Conservation (phyloP, 2,888 invertebrate genomes). For the Sarcophaga variegata region DNA sequence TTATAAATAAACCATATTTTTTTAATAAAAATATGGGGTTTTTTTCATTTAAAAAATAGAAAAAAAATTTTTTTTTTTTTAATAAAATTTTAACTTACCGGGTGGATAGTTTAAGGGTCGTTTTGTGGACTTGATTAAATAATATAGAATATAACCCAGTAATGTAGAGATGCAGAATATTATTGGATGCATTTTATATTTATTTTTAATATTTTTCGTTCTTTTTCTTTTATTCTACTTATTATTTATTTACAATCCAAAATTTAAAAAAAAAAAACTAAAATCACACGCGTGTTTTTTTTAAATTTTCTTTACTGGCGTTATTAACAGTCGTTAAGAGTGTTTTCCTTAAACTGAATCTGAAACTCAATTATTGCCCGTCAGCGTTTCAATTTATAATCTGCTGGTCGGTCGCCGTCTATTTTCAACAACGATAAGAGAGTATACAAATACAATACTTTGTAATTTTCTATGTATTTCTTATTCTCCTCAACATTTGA, state of each 20-base stretch:
- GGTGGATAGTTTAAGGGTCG: constrained; percentile 79
- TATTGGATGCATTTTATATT: constrained; percentile 73
- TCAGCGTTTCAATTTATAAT: constrained; percentile 49
- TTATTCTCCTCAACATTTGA: no score
- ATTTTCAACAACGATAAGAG: constrained; percentile 32
- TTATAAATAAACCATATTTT: background rate
- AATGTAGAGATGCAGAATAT: constrained; percentile 73
- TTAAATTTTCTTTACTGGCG: background rate
- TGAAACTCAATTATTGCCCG: constrained; percentile 4
- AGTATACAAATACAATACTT: no score
- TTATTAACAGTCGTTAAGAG: background rate
- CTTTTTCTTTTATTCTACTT: background rate
- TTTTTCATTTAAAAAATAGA: background rate
- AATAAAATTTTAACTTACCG: constrained; percentile 72
- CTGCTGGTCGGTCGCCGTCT: background rate
- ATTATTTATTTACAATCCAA: background rate
- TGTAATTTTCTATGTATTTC: no score
- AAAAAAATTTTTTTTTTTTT: background rate
- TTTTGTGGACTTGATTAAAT: constrained; percentile 73
- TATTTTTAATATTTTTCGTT: background rate
- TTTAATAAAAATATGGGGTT: background rate
- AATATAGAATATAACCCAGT: constrained; percentile 73
- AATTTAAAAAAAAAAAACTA: background rate
- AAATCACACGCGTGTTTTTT: constrained; percentile 14
- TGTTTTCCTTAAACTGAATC: constrained; percentile 9